These are phyloP conservation scores for Phaenicophaeus curvirostris DNA, from an alignment of 2,797 vertebrate species.

Conservation along the genomic window DNA sequence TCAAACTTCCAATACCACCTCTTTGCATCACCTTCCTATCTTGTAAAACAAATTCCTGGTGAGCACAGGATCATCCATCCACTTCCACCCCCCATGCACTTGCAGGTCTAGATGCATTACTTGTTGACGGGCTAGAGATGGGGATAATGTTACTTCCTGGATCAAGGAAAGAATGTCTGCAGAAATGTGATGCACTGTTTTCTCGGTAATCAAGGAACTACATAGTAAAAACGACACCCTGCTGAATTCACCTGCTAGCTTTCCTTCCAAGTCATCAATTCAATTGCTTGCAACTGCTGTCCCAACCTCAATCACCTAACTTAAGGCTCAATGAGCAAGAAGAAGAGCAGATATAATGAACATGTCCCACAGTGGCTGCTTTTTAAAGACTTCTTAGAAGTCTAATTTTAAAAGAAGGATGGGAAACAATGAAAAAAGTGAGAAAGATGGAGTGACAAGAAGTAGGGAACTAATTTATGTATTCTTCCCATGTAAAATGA, in stretches of 20 bases:
- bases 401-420: conserved; percentile 18
- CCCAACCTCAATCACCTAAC: conserved; percentile 1
- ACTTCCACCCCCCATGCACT: background rate
- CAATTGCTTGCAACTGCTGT: conserved; percentile 18
- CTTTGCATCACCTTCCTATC: background rate
- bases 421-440: background rate
- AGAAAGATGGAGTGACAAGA: background rate
- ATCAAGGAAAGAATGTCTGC: background rate
- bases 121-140: background rate
- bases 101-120: background rate
- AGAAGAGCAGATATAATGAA: conserved; percentile 13
- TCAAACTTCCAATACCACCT: background rate
- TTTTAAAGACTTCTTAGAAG: conserved; percentile 11
- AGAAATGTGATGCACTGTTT: background rate
- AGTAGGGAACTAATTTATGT: background rate
- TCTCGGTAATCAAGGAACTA: conserved; percentile 15
- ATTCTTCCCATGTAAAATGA: background rate
- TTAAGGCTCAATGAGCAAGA: background rate
- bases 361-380: background rate
- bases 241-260: conserved; percentile 41
- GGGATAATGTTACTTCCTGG: fast-evolving
- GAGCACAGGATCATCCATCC: background rate
- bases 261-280: conserved; percentile 37
- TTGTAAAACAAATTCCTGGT: background rate
- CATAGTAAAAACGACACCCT: background rate